A percentile compares a stretch with the other conserved stretches of the same genome.
Evolutionary conservation across 1,140 invertebrate species (phyloP).

Genomic region (Periplaneta americana): DNA sequence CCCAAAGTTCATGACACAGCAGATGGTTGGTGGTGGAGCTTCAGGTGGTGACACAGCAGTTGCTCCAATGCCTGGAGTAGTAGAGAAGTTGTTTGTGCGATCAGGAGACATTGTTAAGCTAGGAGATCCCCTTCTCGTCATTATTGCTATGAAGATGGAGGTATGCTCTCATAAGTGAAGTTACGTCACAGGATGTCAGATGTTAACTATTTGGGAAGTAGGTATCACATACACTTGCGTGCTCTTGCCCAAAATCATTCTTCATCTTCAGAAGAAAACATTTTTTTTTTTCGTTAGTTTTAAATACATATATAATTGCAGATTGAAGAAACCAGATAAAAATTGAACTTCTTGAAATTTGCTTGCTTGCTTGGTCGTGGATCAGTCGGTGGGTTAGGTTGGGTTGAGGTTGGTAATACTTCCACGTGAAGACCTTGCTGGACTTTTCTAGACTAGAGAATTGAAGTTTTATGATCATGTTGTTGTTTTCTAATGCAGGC

Average conservation of each 20-base stretch:
- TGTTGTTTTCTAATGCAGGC: no score
- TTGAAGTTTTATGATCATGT: no score
- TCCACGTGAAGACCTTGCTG: no score
- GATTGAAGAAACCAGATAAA: not conserved
- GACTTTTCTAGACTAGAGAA: no score
- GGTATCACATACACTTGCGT: no score
- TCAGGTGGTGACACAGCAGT: constrained; percentile 45
- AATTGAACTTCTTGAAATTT: not conserved
- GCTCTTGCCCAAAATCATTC: not conserved
- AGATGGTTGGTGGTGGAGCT: constrained; percentile 31
- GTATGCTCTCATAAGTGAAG: constrained; percentile 36
- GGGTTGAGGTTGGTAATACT: no score
- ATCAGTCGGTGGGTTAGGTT: no score
- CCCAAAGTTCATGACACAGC: constrained; percentile 44
- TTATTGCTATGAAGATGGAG: constrained; percentile 99
- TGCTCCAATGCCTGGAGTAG: constrained; percentile 93
- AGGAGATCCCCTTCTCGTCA: constrained; percentile 81
- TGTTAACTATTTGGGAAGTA: not conserved
- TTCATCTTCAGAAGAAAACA: not conserved
- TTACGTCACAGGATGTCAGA: not conserved
- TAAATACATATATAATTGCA: not conserved
- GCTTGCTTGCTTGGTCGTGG: no score
- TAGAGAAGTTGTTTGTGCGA: constrained; percentile 85
- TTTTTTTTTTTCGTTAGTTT: no score
- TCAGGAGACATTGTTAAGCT: constrained; percentile 70